Conservation (phyloP, 2,888 invertebrate genomes). For the Torymus texanus region DNA sequence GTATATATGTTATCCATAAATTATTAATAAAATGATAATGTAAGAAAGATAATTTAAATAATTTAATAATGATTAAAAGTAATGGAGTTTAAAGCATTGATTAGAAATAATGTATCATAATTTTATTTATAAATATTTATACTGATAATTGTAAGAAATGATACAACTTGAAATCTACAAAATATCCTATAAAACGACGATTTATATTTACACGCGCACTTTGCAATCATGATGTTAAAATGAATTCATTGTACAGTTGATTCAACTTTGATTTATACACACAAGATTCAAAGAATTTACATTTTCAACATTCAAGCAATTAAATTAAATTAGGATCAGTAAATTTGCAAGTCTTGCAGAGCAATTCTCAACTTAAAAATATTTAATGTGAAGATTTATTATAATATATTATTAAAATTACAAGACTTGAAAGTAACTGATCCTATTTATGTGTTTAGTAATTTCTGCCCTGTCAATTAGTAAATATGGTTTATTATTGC, state of each 20-base stretch:
- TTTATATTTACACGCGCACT: conserved; percentile 54
- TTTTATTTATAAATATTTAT: conserved; percentile 56
- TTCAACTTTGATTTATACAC: conserved; percentile 52
- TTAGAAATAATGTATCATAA: conserved; percentile 48
- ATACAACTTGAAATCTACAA: conserved; percentile 55
- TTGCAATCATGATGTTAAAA: conserved; percentile 49
- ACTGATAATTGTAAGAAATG: conserved; percentile 52
- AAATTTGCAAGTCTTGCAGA: conserved; percentile 31
- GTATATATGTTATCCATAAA: background rate
- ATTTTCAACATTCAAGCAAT: conserved; percentile 45
- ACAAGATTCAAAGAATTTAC: conserved; percentile 49
- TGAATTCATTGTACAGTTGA: conserved; percentile 46
- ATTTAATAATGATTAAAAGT: conserved; percentile 21
- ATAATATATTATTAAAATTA: conserved; percentile 25
- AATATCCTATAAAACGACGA: conserved; percentile 54
- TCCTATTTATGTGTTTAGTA: conserved; percentile 43
- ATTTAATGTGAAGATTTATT: conserved; percentile 21
- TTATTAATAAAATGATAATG: conserved; percentile 9
- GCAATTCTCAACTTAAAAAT: conserved; percentile 38
- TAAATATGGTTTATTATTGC: conserved; percentile 39
- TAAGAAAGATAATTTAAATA: background rate
- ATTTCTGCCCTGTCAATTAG: conserved; percentile 38
- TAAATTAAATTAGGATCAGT: conserved; percentile 49
- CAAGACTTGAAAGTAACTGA: conserved; percentile 47
- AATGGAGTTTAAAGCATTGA: conserved; percentile 8